Evolutionary conservation across 2,113 vertebrate species (phyloP).

Genomic region (Loxodonta africana): DNA sequence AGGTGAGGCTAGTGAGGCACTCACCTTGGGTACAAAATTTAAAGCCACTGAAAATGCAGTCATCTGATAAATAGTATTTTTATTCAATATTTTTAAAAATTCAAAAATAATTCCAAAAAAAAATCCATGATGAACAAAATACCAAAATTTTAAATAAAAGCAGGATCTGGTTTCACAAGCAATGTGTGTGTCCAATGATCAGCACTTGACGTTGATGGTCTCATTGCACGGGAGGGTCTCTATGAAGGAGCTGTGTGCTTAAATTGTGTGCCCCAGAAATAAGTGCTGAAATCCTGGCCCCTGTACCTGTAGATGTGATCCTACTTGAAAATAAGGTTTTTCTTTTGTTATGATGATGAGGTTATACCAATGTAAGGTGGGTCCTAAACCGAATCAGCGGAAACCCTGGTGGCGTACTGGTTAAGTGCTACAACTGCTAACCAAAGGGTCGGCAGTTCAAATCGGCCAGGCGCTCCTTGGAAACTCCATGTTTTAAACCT

Average conservation of each 20-base stretch:
- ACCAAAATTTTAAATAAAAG: neutral
- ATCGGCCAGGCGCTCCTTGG: no score
- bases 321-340: neutral
- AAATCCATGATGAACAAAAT: neutral
- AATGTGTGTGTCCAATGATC: fast-evolving
- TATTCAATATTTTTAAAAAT: neutral
- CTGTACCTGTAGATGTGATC: neutral
- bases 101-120: neutral
- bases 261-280: neutral
- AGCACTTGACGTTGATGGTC: neutral
- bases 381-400: neutral
- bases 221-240: neutral
- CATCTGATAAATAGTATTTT: neutral
- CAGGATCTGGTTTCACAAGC: neutral
- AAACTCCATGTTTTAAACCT: neutral
- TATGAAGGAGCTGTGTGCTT: neutral
- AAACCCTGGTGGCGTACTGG: no score
- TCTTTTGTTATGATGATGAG: neutral
- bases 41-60: neutral
- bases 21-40: neutral
- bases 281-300: neutral
- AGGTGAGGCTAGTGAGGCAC: neutral
- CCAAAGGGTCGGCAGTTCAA: no score
- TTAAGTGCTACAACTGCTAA: no score
- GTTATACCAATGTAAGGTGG: neutral